phyloP scores from a whole-genome alignment of 2,797 vertebrate genomes.

The Rhabdomys pumilio region DNA sequence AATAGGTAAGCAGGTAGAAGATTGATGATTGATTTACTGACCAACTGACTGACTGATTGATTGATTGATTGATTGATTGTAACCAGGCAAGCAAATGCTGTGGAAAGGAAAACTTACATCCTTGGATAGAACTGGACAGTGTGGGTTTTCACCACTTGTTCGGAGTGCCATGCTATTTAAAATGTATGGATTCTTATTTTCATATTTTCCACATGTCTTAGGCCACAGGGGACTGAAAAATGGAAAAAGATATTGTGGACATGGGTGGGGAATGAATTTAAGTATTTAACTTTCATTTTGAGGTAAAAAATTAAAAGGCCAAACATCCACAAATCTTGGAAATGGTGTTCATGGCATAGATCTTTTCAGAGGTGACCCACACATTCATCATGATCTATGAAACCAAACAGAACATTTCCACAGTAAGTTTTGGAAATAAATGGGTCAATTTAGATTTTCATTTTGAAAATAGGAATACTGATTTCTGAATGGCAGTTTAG shows the following conservation, averaged over 20 bases:
- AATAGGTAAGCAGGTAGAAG: neutral
- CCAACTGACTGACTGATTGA: too few relatives aligned
- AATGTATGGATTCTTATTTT: neutral
- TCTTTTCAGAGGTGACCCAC: slow-evolving; percentile 29
- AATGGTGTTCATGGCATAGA: neutral
- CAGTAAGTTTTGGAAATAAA: slow-evolving; percentile 25
- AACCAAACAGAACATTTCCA: slow-evolving; percentile 47
- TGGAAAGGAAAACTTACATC: too few relatives aligned
- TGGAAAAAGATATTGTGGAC: neutral
- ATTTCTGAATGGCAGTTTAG: neutral
- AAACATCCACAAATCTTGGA: slow-evolving; percentile 25
- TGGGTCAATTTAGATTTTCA: slow-evolving; percentile 11
- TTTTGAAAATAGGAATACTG: slow-evolving; percentile 55
- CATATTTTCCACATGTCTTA: neutral
- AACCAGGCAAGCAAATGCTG: neutral
- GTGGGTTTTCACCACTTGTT: neutral
- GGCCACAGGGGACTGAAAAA: neutral
- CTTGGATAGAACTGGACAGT: neutral
- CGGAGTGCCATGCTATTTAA: neutral
- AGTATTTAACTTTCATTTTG: slow-evolving; percentile 33
- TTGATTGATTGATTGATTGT: neutral
- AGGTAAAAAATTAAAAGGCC: slow-evolving; percentile 38
- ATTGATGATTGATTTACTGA: neutral
- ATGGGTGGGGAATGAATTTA: neutral
- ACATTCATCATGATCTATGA: neutral